Percentiles rank a stretch among this genome's conserved stretches.
phyloP scores from a whole-genome alignment of 2,888 invertebrate species.

The Microctonus hyperodae region DNA sequence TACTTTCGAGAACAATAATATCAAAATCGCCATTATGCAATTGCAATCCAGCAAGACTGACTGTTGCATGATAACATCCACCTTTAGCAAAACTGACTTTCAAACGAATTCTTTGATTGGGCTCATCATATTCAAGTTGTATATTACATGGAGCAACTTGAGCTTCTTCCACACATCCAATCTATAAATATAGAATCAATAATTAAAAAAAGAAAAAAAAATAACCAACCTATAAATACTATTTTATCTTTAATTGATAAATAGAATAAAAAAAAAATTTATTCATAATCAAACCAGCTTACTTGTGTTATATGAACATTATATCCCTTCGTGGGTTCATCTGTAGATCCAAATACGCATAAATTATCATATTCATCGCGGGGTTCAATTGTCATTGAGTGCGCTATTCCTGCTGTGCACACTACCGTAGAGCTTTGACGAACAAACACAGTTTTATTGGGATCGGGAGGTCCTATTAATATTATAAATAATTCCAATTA shows the following conservation, averaged over 20 bases:
- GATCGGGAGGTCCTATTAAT: constrained; percentile 83
- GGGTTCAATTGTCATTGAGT: constrained; percentile 86
- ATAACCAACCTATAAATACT: not conserved
- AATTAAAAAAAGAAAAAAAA: not conserved
- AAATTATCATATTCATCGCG: constrained; percentile 89
- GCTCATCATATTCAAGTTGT: constrained; percentile 76
- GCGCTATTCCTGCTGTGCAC: constrained; percentile 79
- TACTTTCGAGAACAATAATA: constrained; percentile 88
- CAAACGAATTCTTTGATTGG: constrained; percentile 79
- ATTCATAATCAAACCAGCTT: constrained; percentile 28
- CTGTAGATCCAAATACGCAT: constrained; percentile 71
- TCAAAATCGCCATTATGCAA: constrained; percentile 91
- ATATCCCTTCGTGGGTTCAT: constrained; percentile 70
- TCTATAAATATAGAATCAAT: constrained; percentile 65
- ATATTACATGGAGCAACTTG: constrained; percentile 66
- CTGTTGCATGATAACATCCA: constrained; percentile 82
- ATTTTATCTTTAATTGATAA: too few relatives aligned
- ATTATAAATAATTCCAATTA: not conserved
- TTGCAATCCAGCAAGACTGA: constrained; percentile 76
- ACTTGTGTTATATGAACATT: constrained; percentile 62
- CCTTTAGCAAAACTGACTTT: constrained; percentile 80
- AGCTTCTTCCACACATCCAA: constrained; percentile 69
- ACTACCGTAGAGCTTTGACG: constrained; percentile 85
- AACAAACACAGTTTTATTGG: constrained; percentile 82
- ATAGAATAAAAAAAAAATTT: not conserved